Conservation (phyloP, 2,113 vertebrate genomes). For the Sapajus apella region DNA sequence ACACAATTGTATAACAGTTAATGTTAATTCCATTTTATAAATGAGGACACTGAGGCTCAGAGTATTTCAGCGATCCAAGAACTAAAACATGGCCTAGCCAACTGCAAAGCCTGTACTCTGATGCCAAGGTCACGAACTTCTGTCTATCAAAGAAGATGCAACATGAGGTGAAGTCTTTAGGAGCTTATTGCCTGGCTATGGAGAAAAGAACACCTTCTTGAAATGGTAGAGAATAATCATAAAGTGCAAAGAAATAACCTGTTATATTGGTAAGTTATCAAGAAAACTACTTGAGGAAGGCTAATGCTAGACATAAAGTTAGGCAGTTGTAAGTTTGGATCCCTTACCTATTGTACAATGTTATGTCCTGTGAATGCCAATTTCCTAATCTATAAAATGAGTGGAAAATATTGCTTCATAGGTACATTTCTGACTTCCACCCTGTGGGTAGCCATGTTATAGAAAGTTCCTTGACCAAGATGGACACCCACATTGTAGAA, state of each 20-base stretch:
- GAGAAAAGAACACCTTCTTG: background rate
- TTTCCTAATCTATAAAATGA: background rate
- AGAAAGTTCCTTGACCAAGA: background rate
- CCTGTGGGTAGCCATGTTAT: background rate
- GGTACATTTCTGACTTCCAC: background rate
- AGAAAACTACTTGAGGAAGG: background rate
- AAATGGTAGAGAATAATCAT: background rate
- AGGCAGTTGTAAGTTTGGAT: background rate
- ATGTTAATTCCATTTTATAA: background rate
- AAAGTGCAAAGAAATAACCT: background rate
- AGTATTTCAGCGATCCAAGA: background rate
- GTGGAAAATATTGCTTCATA: background rate
- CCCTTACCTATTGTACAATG: background rate
- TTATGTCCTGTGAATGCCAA: background rate
- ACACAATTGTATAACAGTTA: background rate
- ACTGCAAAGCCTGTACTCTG: background rate
- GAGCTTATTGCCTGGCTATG: background rate
- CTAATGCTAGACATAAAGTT: background rate
- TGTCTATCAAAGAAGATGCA: background rate
- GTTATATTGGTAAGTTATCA: background rate
- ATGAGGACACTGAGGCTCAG: background rate
- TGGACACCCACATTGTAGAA: background rate
- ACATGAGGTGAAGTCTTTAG: background rate
- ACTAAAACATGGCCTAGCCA: background rate
- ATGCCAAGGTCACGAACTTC: background rate